phyloP scores from a whole-genome alignment of 1,140 invertebrate species.

The Tetraneura akinire region DNA sequence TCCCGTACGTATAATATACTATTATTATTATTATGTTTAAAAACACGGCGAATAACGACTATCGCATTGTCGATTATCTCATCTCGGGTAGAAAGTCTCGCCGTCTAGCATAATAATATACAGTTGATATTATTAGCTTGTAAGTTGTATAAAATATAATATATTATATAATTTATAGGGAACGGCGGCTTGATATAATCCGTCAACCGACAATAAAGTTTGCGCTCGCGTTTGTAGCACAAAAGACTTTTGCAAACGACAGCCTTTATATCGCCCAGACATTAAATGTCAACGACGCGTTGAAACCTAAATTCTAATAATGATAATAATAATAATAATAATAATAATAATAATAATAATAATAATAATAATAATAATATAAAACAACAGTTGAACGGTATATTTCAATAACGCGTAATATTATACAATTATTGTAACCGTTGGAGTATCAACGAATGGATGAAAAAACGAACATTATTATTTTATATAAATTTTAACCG shows the following conservation, averaged over 20 bases:
- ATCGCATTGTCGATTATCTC: neutral
- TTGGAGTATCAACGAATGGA: no score
- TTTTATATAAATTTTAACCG: neutral
- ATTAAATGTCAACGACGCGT: conserved; percentile 45
- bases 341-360: conserved; percentile 24
- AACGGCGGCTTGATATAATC: conserved; percentile 24
- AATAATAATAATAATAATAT: conserved; percentile 28
- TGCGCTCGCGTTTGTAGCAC: conserved; percentile 19
- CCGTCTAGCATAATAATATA: no score
- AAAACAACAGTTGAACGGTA: conserved; percentile 4
- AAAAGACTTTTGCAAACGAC: conserved; percentile 49
- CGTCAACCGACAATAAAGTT: conserved; percentile 36
- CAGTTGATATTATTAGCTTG: no score
- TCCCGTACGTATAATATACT: no score
- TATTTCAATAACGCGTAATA: neutral
- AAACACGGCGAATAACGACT: neutral
- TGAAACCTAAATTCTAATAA: neutral
- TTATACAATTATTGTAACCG: no score
- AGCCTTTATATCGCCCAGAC: conserved; percentile 43
- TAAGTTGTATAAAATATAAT: no score
- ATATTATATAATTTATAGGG: no score
- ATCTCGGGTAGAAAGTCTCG: neutral
- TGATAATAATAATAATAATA: conserved; percentile 26
- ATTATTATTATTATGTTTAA: no score
- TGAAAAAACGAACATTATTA: neutral